Evolutionary conservation across 2,888 invertebrate species (phyloP).

Genomic region (Dermolepida albohirtum): DNA sequence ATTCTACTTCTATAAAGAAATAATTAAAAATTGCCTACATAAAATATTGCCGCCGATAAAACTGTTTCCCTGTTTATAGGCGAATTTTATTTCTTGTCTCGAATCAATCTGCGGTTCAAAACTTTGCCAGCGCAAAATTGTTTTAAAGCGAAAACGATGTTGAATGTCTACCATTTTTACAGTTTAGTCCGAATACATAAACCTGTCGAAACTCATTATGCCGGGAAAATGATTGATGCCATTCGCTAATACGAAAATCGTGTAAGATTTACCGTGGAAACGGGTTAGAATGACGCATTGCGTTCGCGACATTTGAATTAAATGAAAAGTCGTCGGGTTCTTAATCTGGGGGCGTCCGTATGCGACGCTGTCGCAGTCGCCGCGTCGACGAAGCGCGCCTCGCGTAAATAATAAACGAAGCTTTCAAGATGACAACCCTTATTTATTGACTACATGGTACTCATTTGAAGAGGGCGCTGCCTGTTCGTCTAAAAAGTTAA

Average conservation of each 20-base stretch:
- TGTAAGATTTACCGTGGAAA: constrained; percentile 23
- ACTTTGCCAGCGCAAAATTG: too few species aligned
- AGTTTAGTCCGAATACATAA: constrained; percentile 20
- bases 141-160: too few species aligned
- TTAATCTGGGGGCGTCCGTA: constrained; percentile 8
- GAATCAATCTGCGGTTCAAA: too few species aligned
- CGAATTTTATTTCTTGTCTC: too few species aligned
- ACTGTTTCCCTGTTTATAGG: too few species aligned
- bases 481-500: constrained; percentile 28
- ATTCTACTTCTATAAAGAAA: too few species aligned
- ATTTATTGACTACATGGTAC: constrained; percentile 48
- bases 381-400: constrained; percentile 3
- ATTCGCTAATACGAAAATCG: constrained; percentile 28
- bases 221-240: constrained; percentile 29
- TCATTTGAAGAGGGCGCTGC: constrained; percentile 33
- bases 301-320: constrained; percentile 9
- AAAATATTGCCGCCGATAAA: too few species aligned
- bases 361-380: neutral
- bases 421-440: constrained; percentile 49
- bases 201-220: constrained; percentile 34
- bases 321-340: constrained; percentile 11
- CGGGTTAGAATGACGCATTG: constrained; percentile 26
- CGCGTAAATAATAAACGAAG: constrained; percentile 46
- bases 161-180: constrained; percentile 5
- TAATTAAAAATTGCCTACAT: too few species aligned